Base-by-base conservation (phyloP, 2,797 vertebrate genomes). In the Sciurus vulgaris region DNA sequence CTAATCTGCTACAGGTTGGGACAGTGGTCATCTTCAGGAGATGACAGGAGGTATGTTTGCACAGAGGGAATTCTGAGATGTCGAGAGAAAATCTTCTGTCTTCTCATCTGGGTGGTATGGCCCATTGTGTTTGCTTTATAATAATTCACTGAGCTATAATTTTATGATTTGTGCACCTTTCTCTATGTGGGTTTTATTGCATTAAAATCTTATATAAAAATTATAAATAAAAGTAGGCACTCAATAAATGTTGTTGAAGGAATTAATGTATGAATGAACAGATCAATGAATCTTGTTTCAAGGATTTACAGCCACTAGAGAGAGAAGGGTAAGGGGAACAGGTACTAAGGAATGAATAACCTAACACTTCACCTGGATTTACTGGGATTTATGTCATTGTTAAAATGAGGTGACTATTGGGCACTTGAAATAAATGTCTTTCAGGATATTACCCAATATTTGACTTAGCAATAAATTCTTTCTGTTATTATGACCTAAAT, bases 391-490 rank as follows among this genome's bases (percentile, higher is more conserved):
- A 95, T 97, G 96, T 82, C 89, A 61, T 51, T 85, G 77, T 76
- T 96, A 96, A 97, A 92, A 93, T 88, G 47, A 97, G 94, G 63
- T 87, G 63, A 95, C 83, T 94, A 85, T 67, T 94, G 94, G 86
- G 76, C 77, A 94, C 95, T 96, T 96, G 72, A 96, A 92, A 97
- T 97, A 95, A 97, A 96, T 91, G 89, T 79, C 93, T 93, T 96
- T 89, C 86, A 84, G 90, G 92, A 96, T 94, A 95, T 95, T 91
- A 93, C 69, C 96, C 95, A 96, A 78, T 97, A 94, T 93, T 96
- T 96, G 96, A 96, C 87, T 96, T 95, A 91, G 96, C 73, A 92
- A 96, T 97, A 96, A 97, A 96, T 98, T 97, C 59, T 89, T 84
- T 70, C 73, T 77, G 44, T 89, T 97, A 95, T 94, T 95, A 96